A percentile compares a stretch with the other conserved stretches of the same genome.
Evolutionary conservation across 2,113 vertebrate genomes (phyloP).

Genomic region (Hemibagrus wyckioides): DNA sequence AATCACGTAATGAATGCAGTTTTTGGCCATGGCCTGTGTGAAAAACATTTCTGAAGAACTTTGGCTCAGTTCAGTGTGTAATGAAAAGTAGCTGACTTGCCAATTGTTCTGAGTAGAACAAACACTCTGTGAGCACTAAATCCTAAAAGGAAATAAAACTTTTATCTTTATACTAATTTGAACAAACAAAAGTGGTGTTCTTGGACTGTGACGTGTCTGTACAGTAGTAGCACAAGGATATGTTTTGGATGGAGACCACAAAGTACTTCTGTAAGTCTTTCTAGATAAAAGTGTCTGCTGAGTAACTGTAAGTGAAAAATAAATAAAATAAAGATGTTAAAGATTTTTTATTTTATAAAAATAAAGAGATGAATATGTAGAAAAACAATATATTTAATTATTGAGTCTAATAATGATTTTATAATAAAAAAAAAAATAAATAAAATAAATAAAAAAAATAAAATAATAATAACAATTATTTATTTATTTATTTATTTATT

Average conservation of each 20-base stretch:
- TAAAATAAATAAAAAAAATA: too few species aligned
- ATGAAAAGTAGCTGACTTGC: neutral
- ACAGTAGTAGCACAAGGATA: neutral
- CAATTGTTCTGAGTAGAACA: neutral
- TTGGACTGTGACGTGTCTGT: neutral
- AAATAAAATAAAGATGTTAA: neutral
- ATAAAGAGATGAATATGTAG: neutral
- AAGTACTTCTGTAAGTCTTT: neutral
- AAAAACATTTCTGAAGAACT: neutral
- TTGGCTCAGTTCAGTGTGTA: neutral
- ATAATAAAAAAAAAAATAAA: too few species aligned
- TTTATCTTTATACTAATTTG: neutral
- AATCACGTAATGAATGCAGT: neutral
- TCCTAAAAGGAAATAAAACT: neutral
- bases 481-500: too few species aligned
- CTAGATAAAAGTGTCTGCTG: neutral
- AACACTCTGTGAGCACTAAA: neutral
- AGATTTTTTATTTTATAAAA: neutral
- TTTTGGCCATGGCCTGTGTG: neutral
- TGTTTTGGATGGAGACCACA: neutral
- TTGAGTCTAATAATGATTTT: neutral
- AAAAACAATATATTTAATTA: neutral
- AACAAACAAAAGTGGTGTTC: neutral
- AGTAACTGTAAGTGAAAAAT: neutral
- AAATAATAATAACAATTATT: too few species aligned